Evolutionary conservation across 2,113 vertebrate species (phyloP), one percentile per base, ranked within the genome.

Genomic region (Galeopterus variegatus): DNA sequence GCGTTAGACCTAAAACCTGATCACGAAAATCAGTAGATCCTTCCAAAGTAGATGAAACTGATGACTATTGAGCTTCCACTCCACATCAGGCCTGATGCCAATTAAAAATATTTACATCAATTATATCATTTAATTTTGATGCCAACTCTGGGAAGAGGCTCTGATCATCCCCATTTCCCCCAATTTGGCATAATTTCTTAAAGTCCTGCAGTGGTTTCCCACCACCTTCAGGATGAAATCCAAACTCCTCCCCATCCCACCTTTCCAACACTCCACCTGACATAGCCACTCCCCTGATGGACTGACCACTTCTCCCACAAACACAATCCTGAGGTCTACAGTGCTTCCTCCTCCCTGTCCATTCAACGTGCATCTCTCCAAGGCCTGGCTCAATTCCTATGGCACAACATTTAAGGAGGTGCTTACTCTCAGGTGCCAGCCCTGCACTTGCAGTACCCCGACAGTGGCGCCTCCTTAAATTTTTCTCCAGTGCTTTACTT

Each of bases 391-490:
- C n/a, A 69, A 23, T 33, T 76, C 48, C 24, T 52, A 45, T 56
- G 41, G 41, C 28, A 8, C 41, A 45, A 15, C 41, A 73, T 12
- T 60, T 45, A 75, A 96, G 83, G 50, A 90, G 10, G 54, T 1
- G 2, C 67, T 80, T 8, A 10, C 6, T 73, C 36, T 8, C 21
- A 36, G 36, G 18, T 19, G 13, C 45, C 69, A 69, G 23, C 5
- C 6, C 3, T 24, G 31, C 4, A 41, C 19, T n/a, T 24, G 6
- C 28, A 21, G 0, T 0, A 41, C 31, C 11, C 54, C 58, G 24
- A 85, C 28, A 75, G 24, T 26, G 28, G 13, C 2, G 2, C 19
- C 41, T 79, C 85, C 67, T 95, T 77, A 64, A 72, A 50, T 48
- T 41, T 50, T 82, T 33, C 45, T 75, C 62, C 15, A 0, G 6